Conservation (phyloP, 1,140 invertebrate genomes). For the Achatina immaculata region DNA sequence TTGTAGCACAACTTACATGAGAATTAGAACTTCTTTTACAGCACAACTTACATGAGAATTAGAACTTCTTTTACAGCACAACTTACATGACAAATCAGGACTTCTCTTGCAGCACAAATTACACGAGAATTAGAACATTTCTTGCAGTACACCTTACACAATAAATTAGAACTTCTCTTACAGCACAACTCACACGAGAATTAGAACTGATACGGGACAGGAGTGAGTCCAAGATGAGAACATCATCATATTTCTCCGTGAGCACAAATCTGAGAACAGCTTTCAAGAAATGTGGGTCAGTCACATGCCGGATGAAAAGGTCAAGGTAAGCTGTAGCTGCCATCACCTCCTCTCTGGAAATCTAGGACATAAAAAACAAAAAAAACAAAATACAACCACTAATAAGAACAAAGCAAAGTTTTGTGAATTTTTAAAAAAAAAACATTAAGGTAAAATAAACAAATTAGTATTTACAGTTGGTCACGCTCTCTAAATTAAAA, state of each 20-base stretch:
- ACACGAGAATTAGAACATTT: too few species aligned
- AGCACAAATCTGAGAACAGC: conserved; percentile 89
- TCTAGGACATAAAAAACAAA: conserved; percentile 70
- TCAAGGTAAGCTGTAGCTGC: conserved; percentile 93
- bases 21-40: too few species aligned
- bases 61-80: too few species aligned
- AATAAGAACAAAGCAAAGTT: background rate
- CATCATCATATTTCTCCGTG: conserved; percentile 85
- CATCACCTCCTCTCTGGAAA: conserved; percentile 86
- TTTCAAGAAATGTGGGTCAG: conserved; percentile 84
- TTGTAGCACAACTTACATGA: too few species aligned
- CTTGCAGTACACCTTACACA: too few species aligned
- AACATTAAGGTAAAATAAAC: background rate
- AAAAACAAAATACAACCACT: background rate
- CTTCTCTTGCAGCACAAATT: too few species aligned
- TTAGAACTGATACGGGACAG: conserved; percentile 67
- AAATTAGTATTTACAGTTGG: too few species aligned
- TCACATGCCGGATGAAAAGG: conserved; percentile 86
- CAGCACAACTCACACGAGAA: conserved; percentile 40
- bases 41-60: too few species aligned
- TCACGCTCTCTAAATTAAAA: too few species aligned
- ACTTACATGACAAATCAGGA: too few species aligned
- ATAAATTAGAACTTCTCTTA: too few species aligned
- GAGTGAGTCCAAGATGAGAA: conserved; percentile 69
- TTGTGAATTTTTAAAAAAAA: background rate